These are phyloP conservation scores for Silvanus unidentatus DNA, from an alignment of 2,888 invertebrate species.

Conservation along the genomic window DNA sequence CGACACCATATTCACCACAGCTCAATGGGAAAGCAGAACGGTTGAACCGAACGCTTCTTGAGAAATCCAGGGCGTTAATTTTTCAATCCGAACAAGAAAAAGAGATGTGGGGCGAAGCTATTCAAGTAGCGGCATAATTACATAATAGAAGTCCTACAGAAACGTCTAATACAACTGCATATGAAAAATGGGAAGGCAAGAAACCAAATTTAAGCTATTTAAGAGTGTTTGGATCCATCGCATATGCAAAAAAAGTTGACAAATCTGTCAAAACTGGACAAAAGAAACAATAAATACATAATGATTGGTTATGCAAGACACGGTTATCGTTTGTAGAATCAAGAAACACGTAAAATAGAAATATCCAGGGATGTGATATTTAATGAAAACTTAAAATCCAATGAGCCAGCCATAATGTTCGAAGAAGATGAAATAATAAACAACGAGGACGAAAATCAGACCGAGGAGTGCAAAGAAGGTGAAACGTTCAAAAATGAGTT, in stretches of 20 bases:
- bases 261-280: constrained; percentile 28
- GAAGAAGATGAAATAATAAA: constrained; percentile 6
- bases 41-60: constrained; percentile 20
- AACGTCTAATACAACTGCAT: constrained; percentile 22
- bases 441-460: constrained; percentile 6
- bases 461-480: background rate
- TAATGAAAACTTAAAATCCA: constrained; percentile 6
- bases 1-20: constrained; percentile 21
- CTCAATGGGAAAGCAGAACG: constrained; percentile 23
- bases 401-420: background rate
- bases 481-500: background rate
- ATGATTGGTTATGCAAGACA: constrained; percentile 22
- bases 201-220: constrained; percentile 29
- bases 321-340: constrained; percentile 16
- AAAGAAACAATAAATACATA: constrained; percentile 23
- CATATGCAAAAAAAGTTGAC: constrained; percentile 26
- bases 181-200: constrained; percentile 27
- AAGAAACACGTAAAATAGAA: constrained; percentile 9
- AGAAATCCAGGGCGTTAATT: constrained; percentile 21
- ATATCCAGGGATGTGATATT: constrained; percentile 16
- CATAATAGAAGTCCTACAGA: constrained; percentile 16
- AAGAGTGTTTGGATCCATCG: constrained; percentile 29
- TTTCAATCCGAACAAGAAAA: constrained; percentile 13
- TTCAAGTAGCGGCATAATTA: constrained; percentile 12
- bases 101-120: constrained; percentile 19